Conservation (phyloP, 1,140 invertebrate species). For the Zaprionus kolodkinae region DNA sequence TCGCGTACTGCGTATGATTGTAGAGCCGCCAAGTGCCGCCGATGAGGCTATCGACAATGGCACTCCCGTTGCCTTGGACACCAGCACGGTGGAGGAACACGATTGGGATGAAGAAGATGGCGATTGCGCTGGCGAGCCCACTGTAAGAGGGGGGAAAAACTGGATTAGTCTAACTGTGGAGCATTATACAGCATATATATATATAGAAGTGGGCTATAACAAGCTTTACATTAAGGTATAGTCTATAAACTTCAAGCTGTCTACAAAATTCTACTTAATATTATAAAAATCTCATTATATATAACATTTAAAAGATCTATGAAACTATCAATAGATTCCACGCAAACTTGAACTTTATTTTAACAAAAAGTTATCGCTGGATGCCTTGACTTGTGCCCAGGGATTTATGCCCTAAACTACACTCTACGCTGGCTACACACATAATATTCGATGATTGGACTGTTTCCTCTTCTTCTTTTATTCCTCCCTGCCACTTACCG, state of each 20-base stretch:
- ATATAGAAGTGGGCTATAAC: neutral
- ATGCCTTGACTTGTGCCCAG: too few species aligned
- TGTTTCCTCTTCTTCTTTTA: too few species aligned
- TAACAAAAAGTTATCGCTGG: too few species aligned
- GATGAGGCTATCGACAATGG: slow-evolving; percentile 76
- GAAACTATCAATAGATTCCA: too few species aligned
- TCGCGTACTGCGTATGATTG: slow-evolving; percentile 78
- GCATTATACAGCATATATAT: neutral
- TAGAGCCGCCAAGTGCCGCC: slow-evolving; percentile 70
- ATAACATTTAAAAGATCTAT: too few species aligned
- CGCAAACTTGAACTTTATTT: too few species aligned
- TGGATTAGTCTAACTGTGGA: neutral
- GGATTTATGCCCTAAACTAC: neutral
- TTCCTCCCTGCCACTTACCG: slow-evolving; percentile 33
- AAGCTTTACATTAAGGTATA: too few species aligned
- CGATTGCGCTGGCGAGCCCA: slow-evolving; percentile 74
- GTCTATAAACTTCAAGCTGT: too few species aligned
- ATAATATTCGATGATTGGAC: too few species aligned
- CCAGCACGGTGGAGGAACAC: slow-evolving; percentile 80
- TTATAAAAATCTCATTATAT: too few species aligned
- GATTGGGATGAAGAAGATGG: slow-evolving; percentile 80
- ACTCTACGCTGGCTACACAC: too few species aligned
- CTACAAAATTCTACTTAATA: too few species aligned
- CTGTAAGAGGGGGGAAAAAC: slow-evolving; percentile 15
- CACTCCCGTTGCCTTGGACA: slow-evolving; percentile 74